Conservation (phyloP, 1,140 invertebrate genomes). For the Lanistes nyassanus region DNA sequence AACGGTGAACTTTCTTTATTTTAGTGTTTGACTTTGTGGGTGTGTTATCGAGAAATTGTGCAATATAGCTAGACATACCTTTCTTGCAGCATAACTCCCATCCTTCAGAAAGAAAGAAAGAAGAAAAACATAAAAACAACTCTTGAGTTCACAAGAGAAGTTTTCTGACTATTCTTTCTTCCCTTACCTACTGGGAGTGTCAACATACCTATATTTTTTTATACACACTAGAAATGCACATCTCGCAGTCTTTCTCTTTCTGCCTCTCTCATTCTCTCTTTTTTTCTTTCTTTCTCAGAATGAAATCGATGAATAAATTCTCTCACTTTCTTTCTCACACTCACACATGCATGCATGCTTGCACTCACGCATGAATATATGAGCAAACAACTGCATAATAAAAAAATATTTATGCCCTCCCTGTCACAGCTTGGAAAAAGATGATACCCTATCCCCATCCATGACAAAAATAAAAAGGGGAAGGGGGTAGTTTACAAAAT, state of each 20-base stretch:
- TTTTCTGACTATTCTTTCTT: neutral
- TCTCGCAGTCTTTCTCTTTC: slow-evolving; percentile 8
- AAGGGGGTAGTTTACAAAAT: neutral
- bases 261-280: too few relatives aligned
- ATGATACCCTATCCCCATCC: neutral
- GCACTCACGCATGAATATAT: slow-evolving; percentile 18
- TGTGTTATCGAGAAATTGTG: too few relatives aligned
- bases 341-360: neutral
- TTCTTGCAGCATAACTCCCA: too few relatives aligned
- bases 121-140: neutral
- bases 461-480: neutral
- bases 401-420: neutral
- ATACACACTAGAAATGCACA: too few relatives aligned
- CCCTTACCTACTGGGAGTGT: neutral
- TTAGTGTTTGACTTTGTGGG: too few relatives aligned
- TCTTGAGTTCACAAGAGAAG: neutral
- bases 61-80: too few relatives aligned
- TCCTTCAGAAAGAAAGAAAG: neutral
- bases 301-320: too few relatives aligned
- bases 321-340: neutral
- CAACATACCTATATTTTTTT: neutral
- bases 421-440: neutral
- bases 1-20: too few relatives aligned
- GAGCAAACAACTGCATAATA: slow-evolving; percentile 15
- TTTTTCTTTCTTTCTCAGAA: slow-evolving; percentile 16